Base-by-base conservation (phyloP, 1,140 invertebrate genomes). In the Drosophila funebris region DNA sequence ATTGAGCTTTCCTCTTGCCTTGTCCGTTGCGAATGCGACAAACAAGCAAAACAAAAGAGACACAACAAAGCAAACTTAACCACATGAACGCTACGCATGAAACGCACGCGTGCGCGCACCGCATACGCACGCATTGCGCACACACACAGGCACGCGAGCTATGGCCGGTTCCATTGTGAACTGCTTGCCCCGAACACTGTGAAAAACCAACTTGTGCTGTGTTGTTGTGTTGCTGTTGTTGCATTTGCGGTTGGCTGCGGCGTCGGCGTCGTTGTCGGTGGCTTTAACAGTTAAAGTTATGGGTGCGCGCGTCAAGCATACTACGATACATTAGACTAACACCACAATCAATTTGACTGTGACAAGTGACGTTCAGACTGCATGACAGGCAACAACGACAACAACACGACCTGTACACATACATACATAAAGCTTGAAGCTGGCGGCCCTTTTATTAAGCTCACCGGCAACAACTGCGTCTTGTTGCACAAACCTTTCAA, bases 211-310 rank as follows among this genome's bases (percentile, higher is more conserved):
- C 22, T 31, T 53, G 22, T 29, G 75, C 6, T 52, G 66, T 63
- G 71, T 41, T 76, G 73, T 76, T 68, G 75, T 78, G 76, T 78
- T 64, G 52, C 29, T 78, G 29, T 52, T 33, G 48, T 52, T 52
- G 48, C 64, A 54, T 56, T 29, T 76, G 68, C 71, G 60, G 76
- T 37, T 37, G n/a, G n/a, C n/a, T n/a, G n/a, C n/a, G n/a, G 9
- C 22, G 67, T 33, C 57, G 39, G 44, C 39, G 53, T 61, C 24
- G 20, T 16, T 43, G 43, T 67, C 43, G 61, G 37, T 24, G 48
- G 46, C 44, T 50, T 39, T 6, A 57, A n/a, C 3, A 36, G 20
- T 48, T 48, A 24, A 29, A 14, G 6, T 37, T 16, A 36, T 33
- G 20, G 48, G 67, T 72, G 61, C 71, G 66, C 75, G 56, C 52